These are phyloP conservation scores for Contarinia nasturtii DNA, from an alignment of 1,140 invertebrate genomes.

Conservation along the genomic window DNA sequence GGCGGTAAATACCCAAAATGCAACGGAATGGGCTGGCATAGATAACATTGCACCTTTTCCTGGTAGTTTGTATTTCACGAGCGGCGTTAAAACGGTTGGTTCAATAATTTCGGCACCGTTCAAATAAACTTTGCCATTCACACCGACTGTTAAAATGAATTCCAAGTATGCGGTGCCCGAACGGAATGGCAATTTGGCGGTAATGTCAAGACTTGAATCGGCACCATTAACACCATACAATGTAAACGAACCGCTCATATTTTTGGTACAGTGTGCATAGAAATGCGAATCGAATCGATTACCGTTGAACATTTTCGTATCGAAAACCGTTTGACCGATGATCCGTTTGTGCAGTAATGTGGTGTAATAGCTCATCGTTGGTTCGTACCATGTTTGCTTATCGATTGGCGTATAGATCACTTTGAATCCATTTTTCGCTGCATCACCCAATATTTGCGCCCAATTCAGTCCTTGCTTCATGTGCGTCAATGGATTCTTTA, in stretches of 20 bases:
- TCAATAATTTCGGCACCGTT: conserved; percentile 14
- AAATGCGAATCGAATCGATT: conserved; percentile 13
- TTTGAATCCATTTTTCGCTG: conserved; percentile 19
- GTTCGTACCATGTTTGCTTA: conserved; percentile 11
- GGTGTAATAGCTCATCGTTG: conserved; percentile 15
- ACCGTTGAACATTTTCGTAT: conserved; percentile 11
- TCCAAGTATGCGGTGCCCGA: conserved; percentile 16
- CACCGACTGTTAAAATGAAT: conserved; percentile 11
- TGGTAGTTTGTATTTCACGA: conserved; percentile 11
- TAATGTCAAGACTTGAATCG: conserved; percentile 12
- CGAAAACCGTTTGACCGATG: conserved; percentile 19
- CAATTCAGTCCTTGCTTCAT: conserved; percentile 9
- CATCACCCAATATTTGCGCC: conserved; percentile 20
- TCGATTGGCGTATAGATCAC: conserved; percentile 16
- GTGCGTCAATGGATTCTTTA: conserved; percentile 10
- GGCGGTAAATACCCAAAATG: conserved; percentile 18
- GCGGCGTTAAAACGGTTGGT: conserved; percentile 10
- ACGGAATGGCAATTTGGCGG: conserved; percentile 10
- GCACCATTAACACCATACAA: conserved; percentile 21
- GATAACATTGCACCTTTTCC: conserved; percentile 12
- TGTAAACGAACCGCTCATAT: conserved; percentile 15
- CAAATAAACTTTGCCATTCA: conserved; percentile 10
- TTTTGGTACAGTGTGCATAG: conserved; percentile 19
- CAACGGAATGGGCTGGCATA: conserved; percentile 17
- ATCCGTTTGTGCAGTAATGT: conserved; percentile 19